Percentiles rank a stretch among this genome's conserved stretches.
These are phyloP conservation scores for Conomelus anceps DNA, from an alignment of 2,888 invertebrate species.

Conservation along the genomic window DNA sequence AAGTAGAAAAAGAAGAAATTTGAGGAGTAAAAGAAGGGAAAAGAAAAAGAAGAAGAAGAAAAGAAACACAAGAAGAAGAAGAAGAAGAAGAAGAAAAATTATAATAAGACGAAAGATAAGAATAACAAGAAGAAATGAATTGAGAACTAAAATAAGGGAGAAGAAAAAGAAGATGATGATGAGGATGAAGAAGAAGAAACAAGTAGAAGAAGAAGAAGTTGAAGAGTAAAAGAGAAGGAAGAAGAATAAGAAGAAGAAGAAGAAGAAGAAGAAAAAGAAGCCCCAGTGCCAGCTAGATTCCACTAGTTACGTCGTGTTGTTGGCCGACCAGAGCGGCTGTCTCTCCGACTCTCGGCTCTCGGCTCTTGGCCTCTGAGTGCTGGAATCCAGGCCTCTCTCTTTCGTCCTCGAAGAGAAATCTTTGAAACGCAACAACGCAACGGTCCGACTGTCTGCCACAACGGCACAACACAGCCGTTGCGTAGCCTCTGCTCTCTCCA, in stretches of 20 bases:
- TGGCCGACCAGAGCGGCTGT: background rate
- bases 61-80: background rate
- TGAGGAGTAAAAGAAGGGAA: background rate
- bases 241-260: conserved; percentile 14
- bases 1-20: background rate
- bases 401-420: background rate
- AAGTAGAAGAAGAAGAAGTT: background rate
- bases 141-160: conserved; percentile 22
- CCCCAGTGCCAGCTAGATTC: background rate
- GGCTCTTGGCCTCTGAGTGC: too few relatives aligned
- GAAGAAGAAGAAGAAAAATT: conserved; percentile 15
- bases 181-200: too few relatives aligned
- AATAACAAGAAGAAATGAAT: too few relatives aligned
- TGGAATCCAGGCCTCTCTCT: background rate
- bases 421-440: background rate
- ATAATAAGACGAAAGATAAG: background rate
- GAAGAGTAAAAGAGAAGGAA: conserved; percentile 8
- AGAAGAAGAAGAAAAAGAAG: conserved; percentile 1
- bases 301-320: background rate
- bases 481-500: background rate
- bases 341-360: too few relatives aligned
- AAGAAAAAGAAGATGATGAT: too few relatives aligned
- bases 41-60: conserved; percentile 14
- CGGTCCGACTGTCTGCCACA: background rate
- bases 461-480: background rate